Evolutionary conservation across 2,888 invertebrate genomes (phyloP), one percentile per base, ranked within the genome.

Genomic region (Microplitis deprimator): DNA sequence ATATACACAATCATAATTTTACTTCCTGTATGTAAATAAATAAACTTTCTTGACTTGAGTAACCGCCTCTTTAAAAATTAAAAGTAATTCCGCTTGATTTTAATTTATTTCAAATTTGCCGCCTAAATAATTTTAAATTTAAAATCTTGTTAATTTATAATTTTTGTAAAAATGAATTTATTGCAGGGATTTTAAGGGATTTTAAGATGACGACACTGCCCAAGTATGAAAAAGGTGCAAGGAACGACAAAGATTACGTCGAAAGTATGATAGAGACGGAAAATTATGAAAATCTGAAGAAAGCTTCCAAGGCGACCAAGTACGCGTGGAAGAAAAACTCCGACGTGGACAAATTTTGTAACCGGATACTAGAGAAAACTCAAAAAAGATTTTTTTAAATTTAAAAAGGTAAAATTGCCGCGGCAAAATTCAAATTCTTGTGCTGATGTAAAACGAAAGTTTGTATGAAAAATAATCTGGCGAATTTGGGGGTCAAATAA

Each of bases 321-420:
- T 29, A 6, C 6, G 61, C 10, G 7, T 3, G 4, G 29, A 64
- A 39, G 13, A 50, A 50, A 5, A 39, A 17, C 7, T 50, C 40
- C 10, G 40, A 10, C 7, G n/a, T 13, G 8, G 13, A 50, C 68
- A 40, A 64, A 50, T 29, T 67, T 68, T 69, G 62, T 39, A 68
- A 16, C 39, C 60, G 39, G 13, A 8, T 8, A 17, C 64, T 17
- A 29, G 50, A 20, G 17, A 29, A 16, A 20, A 50, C 13, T 1
- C 50, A 8, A 8, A 50, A 50, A 5, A 8, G 50, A 8, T 50
- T 13, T 50, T 50, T 13, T 13, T 5, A 50, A 50, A 50, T 8
- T 5, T 29, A 29, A 29, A 20, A 20, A 3, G 29, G 29, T 0
- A 29, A 29, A 29, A 29, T 29, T 4, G 29, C 4, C 29, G 29